These are phyloP conservation scores for Notospermus geniculatus DNA, from an alignment of 1,140 invertebrate species.

Conservation along the genomic window DNA sequence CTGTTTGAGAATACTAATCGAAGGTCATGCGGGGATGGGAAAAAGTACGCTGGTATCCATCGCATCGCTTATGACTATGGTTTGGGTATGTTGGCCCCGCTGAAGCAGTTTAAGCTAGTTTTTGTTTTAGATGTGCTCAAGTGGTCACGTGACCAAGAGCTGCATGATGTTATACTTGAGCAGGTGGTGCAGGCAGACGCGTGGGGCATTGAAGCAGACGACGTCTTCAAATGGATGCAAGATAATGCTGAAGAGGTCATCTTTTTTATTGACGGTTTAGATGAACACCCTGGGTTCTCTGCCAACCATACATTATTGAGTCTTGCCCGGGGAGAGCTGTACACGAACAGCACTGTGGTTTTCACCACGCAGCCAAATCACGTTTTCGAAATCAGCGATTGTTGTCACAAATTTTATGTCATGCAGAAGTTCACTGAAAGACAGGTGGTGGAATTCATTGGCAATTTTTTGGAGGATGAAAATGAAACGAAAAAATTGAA, in stretches of 20 bases:
- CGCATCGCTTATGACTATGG: conserved; percentile 5
- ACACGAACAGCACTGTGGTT: not conserved
- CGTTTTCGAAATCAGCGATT: not conserved
- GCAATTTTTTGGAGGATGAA: not conserved
- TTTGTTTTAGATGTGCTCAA: not conserved
- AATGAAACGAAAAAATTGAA: not conserved
- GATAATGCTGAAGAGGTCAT: not conserved
- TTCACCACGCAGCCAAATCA: not conserved
- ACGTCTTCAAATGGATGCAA: not conserved
- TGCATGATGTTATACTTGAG: not conserved
- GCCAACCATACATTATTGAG: not conserved
- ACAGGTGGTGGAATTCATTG: not conserved
- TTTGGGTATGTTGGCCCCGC: not conserved
- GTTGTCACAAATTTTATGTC: not conserved
- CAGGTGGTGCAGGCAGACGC: conserved; percentile 3
- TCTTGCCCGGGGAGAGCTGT: not conserved
- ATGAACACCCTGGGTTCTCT: not conserved
- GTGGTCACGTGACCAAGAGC: not conserved
- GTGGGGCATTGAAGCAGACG: not conserved
- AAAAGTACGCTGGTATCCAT: conserved; percentile 1
- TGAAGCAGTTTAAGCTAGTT: not conserved
- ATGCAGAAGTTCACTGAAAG: not conserved
- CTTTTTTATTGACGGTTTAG: not conserved
- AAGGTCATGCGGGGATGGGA: not conserved
- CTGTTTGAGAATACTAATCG: not conserved